Conservation (phyloP, 2,113 vertebrate genomes). For the Bufo gargarizans region DNA sequence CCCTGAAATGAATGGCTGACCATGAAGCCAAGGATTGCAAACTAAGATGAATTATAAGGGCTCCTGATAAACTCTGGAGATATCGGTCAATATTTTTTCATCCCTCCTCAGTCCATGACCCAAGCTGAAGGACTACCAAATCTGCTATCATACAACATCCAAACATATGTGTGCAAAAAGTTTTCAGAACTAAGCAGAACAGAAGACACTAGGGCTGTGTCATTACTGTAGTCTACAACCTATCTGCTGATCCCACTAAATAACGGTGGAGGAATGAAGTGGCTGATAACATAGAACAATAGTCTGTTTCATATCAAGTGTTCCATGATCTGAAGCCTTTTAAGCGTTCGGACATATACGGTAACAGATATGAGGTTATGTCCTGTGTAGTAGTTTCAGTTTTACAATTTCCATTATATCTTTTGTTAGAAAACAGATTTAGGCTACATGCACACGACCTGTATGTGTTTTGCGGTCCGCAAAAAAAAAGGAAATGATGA, state of each 20-base stretch:
- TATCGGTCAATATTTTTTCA: too few relatives aligned
- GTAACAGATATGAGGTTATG: too few relatives aligned
- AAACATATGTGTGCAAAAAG: background rate
- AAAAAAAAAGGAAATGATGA: too few relatives aligned
- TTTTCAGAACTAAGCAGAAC: too few relatives aligned
- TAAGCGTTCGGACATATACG: background rate
- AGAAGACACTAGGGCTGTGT: too few relatives aligned
- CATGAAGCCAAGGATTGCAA: background rate
- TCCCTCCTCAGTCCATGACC: background rate
- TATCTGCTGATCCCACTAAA: background rate
- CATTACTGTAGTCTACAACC: background rate
- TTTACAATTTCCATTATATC: too few relatives aligned
- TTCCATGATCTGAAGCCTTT: background rate
- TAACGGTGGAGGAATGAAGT: background rate
- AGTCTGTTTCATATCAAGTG: background rate
- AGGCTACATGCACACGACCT: too few relatives aligned
- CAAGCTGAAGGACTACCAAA: background rate
- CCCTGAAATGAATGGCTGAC: background rate
- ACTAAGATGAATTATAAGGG: background rate
- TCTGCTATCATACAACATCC: background rate
- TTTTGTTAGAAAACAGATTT: too few relatives aligned
- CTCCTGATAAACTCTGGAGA: background rate
- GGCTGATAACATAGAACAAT: constrained; percentile 6
- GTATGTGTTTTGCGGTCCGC: too few relatives aligned
- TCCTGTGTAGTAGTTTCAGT: too few relatives aligned